A percentile compares a stretch with the other conserved stretches of the same genome.
Conservation (phyloP, 2,797 vertebrate species). For the Sebastes hubbsi region DNA sequence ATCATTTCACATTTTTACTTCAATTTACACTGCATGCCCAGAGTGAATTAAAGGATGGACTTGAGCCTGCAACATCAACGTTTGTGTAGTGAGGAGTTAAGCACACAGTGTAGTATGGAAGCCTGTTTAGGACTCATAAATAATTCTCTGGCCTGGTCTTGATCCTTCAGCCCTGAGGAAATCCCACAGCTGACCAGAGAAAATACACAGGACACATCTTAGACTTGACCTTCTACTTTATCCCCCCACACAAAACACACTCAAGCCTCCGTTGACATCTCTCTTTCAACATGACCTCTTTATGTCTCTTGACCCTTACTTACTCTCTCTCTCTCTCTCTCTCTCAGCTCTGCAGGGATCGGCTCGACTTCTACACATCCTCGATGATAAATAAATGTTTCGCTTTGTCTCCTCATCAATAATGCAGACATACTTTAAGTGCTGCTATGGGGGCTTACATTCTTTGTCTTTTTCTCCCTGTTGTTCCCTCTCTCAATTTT, state of each 20-base stretch:
- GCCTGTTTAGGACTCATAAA: conserved; percentile 60
- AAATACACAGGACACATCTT: conserved; percentile 57
- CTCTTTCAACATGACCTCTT: conserved; percentile 50
- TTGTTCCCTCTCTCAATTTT: conserved; percentile 46
- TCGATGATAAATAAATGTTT: conserved; percentile 90
- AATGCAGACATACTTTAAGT: conserved; percentile 90
- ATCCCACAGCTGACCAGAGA: conserved; percentile 55
- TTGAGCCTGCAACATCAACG: conserved; percentile 9
- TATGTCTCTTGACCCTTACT: conserved; percentile 50
- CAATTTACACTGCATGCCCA: neutral
- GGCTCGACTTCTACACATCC: conserved; percentile 58
- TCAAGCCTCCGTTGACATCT: conserved; percentile 33
- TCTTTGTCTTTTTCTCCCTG: conserved; percentile 61
- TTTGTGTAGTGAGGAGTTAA: conserved; percentile 21
- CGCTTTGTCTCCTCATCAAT: conserved; percentile 90
- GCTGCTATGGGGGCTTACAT: conserved; percentile 85
- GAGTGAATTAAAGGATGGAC: neutral
- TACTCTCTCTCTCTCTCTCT: conserved; percentile 23
- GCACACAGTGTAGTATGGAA: conserved; percentile 19
- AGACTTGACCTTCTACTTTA: conserved; percentile 59
- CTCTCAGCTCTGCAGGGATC: conserved; percentile 62
- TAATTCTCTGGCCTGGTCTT: conserved; percentile 58
- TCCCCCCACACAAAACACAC: conserved; percentile 45
- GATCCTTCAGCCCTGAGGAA: conserved; percentile 61
- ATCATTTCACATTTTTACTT: neutral